Evolutionary conservation across 2,113 vertebrate species (phyloP).

Genomic region (Hassar affinis): DNA sequence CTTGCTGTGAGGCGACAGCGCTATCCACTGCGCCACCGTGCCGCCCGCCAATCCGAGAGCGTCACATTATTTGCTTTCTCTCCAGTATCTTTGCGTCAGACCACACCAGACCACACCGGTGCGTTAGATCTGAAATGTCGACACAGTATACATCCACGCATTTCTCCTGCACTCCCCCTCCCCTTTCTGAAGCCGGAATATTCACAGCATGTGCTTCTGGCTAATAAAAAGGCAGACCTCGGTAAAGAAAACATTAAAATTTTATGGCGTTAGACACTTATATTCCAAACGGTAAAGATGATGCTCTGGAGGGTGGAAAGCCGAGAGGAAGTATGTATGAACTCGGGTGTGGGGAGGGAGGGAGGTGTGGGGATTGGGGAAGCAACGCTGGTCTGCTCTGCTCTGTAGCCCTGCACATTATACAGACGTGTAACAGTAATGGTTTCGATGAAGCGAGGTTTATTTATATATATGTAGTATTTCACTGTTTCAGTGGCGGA

Average conservation of each 20-base stretch:
- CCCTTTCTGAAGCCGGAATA: not conserved
- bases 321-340: not conserved
- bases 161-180: not conserved
- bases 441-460: not conserved
- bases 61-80: too few relatives aligned
- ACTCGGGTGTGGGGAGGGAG: not conserved
- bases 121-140: not conserved
- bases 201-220: constrained; percentile 17
- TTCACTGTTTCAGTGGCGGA: not conserved
- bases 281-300: not conserved
- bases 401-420: not conserved
- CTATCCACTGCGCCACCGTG: too few relatives aligned
- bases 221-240: not conserved
- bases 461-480: too few relatives aligned
- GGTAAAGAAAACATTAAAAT: constrained; percentile 13
- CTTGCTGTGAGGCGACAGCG: too few relatives aligned
- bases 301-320: constrained; percentile 3
- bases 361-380: too few relatives aligned
- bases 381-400: too few relatives aligned
- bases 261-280: not conserved
- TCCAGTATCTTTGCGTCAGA: too few relatives aligned
- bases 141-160: not conserved
- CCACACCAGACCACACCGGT: too few relatives aligned
- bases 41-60: too few relatives aligned
- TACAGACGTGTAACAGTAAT: not conserved